Evolutionary conservation across 2,888 invertebrate species (phyloP).

Genomic region (Bibio marci): DNA sequence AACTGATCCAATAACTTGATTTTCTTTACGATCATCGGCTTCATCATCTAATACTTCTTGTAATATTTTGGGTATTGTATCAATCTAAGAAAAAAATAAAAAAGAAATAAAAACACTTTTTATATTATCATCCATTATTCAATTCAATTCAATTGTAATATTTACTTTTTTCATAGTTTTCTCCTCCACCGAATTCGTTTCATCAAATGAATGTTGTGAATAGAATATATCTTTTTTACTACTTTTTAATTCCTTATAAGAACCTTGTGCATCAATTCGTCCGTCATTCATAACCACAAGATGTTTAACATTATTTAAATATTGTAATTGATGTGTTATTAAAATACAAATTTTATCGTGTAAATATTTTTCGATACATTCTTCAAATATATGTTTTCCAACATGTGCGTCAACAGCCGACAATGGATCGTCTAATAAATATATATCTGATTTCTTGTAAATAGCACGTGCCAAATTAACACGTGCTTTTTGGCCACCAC

Average conservation of each 20-base stretch:
- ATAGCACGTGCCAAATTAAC: slow-evolving; percentile 61
- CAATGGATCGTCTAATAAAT: slow-evolving; percentile 52
- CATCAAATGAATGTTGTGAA: background rate
- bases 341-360: slow-evolving; percentile 41
- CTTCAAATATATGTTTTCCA: slow-evolving; percentile 44
- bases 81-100: background rate
- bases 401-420: slow-evolving; percentile 54
- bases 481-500: slow-evolving; percentile 67
- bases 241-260: slow-evolving; percentile 13
- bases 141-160: slow-evolving; percentile 50
- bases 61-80: too few relatives aligned
- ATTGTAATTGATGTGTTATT: slow-evolving; percentile 56
- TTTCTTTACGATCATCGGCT: slow-evolving; percentile 37
- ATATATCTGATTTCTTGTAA: slow-evolving; percentile 57
- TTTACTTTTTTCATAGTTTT: background rate
- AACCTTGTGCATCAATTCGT: slow-evolving; percentile 20
- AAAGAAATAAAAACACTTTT: slow-evolving; percentile 14
- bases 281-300: slow-evolving; percentile 37
- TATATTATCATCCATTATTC: slow-evolving; percentile 31
- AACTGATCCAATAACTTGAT: slow-evolving; percentile 41
- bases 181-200: background rate
- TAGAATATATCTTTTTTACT: too few relatives aligned
- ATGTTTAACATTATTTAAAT: slow-evolving; percentile 35
- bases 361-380: slow-evolving; percentile 35
- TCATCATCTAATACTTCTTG: slow-evolving; percentile 10